Evolutionary conservation across 1,140 invertebrate species (phyloP), one percentile per base, ranked within the genome.

Genomic region (Vollenhovia emeryi): DNA sequence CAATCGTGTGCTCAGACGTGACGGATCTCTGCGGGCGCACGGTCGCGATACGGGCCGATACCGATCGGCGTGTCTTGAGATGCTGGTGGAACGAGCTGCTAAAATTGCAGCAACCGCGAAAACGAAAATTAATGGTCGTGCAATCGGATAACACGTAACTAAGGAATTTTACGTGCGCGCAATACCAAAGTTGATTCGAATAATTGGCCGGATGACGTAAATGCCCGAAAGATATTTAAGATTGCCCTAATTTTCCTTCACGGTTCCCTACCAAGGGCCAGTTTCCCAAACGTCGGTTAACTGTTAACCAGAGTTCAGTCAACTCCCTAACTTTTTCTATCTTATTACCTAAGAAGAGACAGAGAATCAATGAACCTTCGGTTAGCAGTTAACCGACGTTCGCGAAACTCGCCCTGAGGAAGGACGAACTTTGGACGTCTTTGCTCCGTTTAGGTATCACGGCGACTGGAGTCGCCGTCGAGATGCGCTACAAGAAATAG

Each of bases 1-100:
- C 50, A 30, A 69, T n/a, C 18, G 21, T 11, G 64, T 71, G 36
- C 40, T 80, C 78, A 71, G 33, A 71, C 48, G 78, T 57, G 78
- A 43, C 78, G 78, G 36, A 55, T n/a, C 78, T 30, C 11, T n/a
- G 64, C 36, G 33, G 36, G 21, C n/a, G 24, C 55, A 69, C 68
- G 45, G 68, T 50, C 76, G 30, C 21, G 60, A 50, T 68, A 24
- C n/a, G 30, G 18, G 15, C 33, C n/a, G 30, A 33, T 55, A 50
- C 43, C 52, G 52, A 75, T 75, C 52, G 6, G 48, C 27, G 9
- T 21, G 45, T 36, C 30, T 73, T 6, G 50, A 66, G 36, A 45
- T 15, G 21, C 21, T 2, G 36, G 13, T 18, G 21, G 11, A 73
- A 36, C 48, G 52, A 43, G 36, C 24, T n/a, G 24, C 27, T 40